Conservation (phyloP, 1,140 invertebrate genomes). For the Papilio machaon region DNA sequence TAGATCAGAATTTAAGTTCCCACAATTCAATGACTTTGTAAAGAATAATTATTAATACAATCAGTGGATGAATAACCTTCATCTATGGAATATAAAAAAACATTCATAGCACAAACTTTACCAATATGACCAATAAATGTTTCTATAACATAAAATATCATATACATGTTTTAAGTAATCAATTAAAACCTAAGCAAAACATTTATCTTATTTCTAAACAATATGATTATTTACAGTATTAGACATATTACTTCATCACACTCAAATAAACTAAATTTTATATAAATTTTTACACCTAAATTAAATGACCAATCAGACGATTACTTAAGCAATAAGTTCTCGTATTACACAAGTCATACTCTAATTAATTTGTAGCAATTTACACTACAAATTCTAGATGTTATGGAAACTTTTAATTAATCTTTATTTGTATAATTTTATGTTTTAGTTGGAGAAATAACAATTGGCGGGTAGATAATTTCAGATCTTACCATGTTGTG, state of each 20-base stretch:
- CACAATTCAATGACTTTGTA: too few relatives aligned
- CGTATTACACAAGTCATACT: background rate
- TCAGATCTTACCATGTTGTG: conserved; percentile 84
- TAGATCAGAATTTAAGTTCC: too few relatives aligned
- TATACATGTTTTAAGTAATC: background rate
- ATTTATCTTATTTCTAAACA: background rate
- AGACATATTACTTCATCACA: background rate
- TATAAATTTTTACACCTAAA: background rate
- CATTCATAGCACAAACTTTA: too few relatives aligned
- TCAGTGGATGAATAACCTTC: too few relatives aligned
- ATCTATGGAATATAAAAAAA: too few relatives aligned
- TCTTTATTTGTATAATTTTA: background rate
- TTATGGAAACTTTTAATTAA: background rate
- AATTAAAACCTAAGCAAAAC: background rate
- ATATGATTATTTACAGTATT: background rate
- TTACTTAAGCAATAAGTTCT: background rate
- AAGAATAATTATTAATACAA: too few relatives aligned
- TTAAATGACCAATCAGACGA: background rate
- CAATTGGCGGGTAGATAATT: conserved; percentile 5
- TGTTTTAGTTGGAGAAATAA: background rate
- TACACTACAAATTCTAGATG: background rate
- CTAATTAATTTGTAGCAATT: conserved; percentile 10
- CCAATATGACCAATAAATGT: background rate
- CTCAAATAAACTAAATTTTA: too few relatives aligned
- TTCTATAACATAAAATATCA: background rate